Percentiles rank a stretch among this genome's conserved stretches.
Evolutionary conservation across 2,113 vertebrate genomes (phyloP).

Genomic region (Platysteira castanea): DNA sequence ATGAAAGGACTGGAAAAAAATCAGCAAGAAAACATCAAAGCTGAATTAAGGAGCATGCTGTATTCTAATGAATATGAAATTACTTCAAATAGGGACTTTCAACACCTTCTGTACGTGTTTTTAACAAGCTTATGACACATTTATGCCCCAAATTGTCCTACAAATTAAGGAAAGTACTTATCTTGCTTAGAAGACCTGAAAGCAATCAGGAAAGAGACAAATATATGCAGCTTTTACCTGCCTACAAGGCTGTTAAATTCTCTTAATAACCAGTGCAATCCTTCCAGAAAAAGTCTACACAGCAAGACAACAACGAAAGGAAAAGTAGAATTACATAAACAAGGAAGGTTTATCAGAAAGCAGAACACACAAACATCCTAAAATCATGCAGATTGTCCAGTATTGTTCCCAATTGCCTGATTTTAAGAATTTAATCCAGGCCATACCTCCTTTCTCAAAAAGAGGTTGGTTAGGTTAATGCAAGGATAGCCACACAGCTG

Average conservation of each 20-base stretch:
- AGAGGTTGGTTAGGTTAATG: constrained; percentile 35
- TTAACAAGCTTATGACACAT: neutral
- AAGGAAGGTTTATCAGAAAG: neutral
- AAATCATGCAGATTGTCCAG: neutral
- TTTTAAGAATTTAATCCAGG: constrained; percentile 49
- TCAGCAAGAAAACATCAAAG: constrained; percentile 18
- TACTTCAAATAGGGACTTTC: neutral
- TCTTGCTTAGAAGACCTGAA: neutral
- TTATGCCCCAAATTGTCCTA: neutral
- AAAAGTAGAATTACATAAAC: neutral
- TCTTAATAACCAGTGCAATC: neutral
- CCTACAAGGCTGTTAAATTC: neutral
- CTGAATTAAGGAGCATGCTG: neutral
- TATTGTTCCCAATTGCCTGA: constrained; percentile 1
- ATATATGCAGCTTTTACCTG: neutral
- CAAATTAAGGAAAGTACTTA: neutral
- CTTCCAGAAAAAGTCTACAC: neutral
- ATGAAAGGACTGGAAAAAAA: constrained; percentile 42
- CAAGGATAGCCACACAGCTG: constrained; percentile 27
- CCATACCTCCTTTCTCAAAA: neutral
- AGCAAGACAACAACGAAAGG: neutral
- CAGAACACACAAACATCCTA: neutral
- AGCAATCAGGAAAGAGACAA: neutral
- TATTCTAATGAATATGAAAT: neutral
- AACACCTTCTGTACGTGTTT: neutral